Conservation (phyloP, 1,140 invertebrate genomes). For the Bombus balteatus region DNA sequence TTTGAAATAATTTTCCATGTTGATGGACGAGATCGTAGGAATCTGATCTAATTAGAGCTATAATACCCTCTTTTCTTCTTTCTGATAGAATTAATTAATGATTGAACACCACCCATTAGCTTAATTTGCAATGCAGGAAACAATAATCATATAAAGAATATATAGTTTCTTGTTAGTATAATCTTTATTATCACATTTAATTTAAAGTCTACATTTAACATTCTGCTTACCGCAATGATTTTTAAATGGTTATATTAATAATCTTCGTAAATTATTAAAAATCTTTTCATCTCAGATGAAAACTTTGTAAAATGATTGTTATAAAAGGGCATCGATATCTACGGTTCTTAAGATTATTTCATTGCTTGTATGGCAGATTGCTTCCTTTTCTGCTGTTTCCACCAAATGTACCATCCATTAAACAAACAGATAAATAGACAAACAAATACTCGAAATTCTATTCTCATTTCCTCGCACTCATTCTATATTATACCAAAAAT, state of each 20-base stretch:
- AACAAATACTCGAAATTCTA: not conserved
- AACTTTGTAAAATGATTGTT: too few relatives aligned
- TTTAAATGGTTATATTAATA: not conserved
- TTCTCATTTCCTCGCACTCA: not conserved
- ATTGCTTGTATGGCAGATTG: too few relatives aligned
- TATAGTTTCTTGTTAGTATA: too few relatives aligned
- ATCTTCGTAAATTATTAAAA: not conserved
- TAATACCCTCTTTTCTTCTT: not conserved
- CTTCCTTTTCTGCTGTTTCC: not conserved
- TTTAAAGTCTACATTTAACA: too few relatives aligned
- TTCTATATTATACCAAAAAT: not conserved
- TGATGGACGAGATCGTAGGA: not conserved
- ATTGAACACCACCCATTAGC: too few relatives aligned
- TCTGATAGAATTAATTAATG: not conserved
- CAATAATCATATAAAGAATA: too few relatives aligned
- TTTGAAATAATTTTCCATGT: not conserved
- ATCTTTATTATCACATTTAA: too few relatives aligned
- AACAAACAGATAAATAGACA: not conserved
- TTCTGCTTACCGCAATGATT: not conserved
- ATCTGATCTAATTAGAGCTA: not conserved
- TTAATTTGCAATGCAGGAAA: too few relatives aligned
- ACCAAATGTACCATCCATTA: not conserved
- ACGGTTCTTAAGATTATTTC: too few relatives aligned
- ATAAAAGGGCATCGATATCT: too few relatives aligned
- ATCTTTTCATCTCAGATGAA: not conserved